Base-by-base conservation (phyloP, 30 jellyfish, hydroid and myxozoan genomes). In the Aurelia aurita region DNA sequence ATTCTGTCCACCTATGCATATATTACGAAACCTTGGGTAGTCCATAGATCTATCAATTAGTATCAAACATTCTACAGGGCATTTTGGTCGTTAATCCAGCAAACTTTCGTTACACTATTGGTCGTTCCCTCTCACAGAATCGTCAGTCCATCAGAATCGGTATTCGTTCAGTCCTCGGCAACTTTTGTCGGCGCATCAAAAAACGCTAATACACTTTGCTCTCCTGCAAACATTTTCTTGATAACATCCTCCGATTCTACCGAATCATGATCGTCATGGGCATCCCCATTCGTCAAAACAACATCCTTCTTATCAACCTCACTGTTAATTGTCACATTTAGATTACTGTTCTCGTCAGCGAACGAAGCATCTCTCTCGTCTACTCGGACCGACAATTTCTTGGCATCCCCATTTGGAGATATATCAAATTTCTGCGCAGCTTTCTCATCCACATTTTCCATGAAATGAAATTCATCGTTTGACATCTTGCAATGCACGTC, bases 141-240 rank as follows among this genome's bases (percentile, higher is more conserved):
- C 51, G 14, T 39, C 51, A 39, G 51, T 39, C 16, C 51, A 39
- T 39, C 51, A 14, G 16, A 39, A 2, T 25, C 58, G 3, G 58
- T 65, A 4, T 71, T 26, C 69, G 45, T 9, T 29, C 34, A 54
- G 29, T 35, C 82, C 16, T 80, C 90, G 8, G 27, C 49, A 2
- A 58, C 13, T 39, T 82, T 67, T 44, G 69, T 55, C 4, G 91
- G 91, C 8, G 91, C 58, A 53, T 91, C 94, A 58, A 92, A 92
- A 61, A 92, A 92, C 14, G 82, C 98, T 85, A 92, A 35, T 61
- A 92, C 97, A 35, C 92, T 85, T 60, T 74, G 82, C 53, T 92
- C 96, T n/a, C 86, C 87, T 16, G 91, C 93, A 71, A 92, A 92
- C 97, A 92, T 80, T 61, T 79, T 72, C 67, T 79, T 80, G 19